Evolutionary conservation across 2,888 invertebrate species (phyloP), one percentile per base, ranked within the genome.

Genomic region (Spatulosminthurus flaviceps): DNA sequence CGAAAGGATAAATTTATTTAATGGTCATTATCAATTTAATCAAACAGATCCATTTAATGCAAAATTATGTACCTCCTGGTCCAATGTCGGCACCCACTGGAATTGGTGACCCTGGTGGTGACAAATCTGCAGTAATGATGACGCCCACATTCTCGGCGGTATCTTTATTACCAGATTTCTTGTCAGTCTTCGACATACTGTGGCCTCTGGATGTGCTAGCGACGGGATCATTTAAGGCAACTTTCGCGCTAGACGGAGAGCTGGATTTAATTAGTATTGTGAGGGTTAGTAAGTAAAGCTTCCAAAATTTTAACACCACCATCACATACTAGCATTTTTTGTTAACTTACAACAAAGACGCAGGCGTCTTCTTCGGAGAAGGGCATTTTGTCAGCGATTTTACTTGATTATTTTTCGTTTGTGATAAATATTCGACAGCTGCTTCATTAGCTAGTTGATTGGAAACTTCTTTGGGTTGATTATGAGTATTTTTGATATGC

Each of bases 401-500:
- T 28, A 24, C 67, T 73, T 74, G 66, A 21, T 66, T 64, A 43
- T 77, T 24, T 22, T 66, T 73, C 19, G 42, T 41, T 51, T 16
- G 16, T 0, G 79, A 79, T 70, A 83, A 76, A 69, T 85, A 85
- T 61, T 84, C 84, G 1, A 82, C 83, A 1, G 84, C 84, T 4
- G 85, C 85, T 76, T 84, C 82, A 70, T 85, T 83, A 7, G 84
- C 83, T 7, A 85, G 73, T 42, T 83, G 80, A 67, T 84, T 84
- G 13, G 85, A 83, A 22, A 85, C 82, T 79, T 84, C 85, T 69
- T 82, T 85, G 11, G 85, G 83, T 42, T 84, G 84, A 72, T 85
- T 85, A 77, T 85, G 85, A 28, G 83, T 84, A 42, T 84, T 84
- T 51, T 84, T 84, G 9, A 84, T 85, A 73, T 85, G 85, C 2